Evolutionary conservation across 2,888 invertebrate species (phyloP).

Genomic region (Himalopsyche japonica): DNA sequence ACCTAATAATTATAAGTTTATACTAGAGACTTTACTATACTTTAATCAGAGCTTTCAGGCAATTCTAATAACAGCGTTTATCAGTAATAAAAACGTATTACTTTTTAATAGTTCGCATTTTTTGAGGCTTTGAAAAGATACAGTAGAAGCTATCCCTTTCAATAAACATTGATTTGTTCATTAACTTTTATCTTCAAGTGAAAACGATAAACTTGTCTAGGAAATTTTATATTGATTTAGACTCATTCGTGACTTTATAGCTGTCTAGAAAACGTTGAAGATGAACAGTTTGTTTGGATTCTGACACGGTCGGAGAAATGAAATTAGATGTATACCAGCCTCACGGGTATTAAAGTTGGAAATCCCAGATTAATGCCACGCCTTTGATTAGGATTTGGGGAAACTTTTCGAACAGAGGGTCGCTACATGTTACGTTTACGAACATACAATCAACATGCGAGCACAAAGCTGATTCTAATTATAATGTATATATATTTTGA

Average conservation of each 20-base stretch:
- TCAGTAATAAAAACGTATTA: too few relatives aligned
- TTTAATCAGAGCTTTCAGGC: too few relatives aligned
- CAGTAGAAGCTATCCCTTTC: too few relatives aligned
- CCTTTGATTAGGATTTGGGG: not conserved
- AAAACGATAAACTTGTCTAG: not conserved
- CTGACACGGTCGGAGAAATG: not conserved
- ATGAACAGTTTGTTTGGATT: not conserved
- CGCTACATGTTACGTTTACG: not conserved
- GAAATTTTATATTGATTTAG: not conserved
- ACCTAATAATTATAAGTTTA: too few relatives aligned
- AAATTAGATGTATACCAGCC: not conserved
- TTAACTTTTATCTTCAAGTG: too few relatives aligned
- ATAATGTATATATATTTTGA: not conserved
- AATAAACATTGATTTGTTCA: too few relatives aligned
- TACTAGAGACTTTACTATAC: too few relatives aligned
- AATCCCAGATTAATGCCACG: not conserved
- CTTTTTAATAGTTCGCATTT: too few relatives aligned
- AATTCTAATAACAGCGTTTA: too few relatives aligned
- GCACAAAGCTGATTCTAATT: not conserved
- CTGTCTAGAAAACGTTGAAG: not conserved
- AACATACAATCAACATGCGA: not conserved
- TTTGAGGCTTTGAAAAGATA: too few relatives aligned
- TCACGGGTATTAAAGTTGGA: not conserved
- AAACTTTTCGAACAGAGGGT: not conserved
- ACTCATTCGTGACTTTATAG: not conserved